Percentiles rank a stretch among this genome's conserved stretches.
phyloP scores from a whole-genome alignment of 2,113 vertebrate genomes.

The Etheostoma spectabile region DNA sequence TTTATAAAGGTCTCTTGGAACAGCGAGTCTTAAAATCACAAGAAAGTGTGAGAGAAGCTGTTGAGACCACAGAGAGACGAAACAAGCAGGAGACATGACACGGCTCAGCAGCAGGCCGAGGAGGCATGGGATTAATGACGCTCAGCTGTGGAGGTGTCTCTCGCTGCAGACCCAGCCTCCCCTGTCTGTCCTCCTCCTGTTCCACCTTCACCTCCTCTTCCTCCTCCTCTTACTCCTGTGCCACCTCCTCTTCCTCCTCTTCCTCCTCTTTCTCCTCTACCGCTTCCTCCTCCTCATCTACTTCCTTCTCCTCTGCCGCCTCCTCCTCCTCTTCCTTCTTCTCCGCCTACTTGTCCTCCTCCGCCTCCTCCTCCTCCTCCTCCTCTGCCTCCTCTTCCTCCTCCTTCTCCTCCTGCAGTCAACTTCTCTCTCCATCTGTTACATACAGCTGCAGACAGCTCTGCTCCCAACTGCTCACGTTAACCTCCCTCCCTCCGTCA shows the following conservation, averaged over 20 bases:
- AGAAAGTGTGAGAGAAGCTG: background rate
- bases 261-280: background rate
- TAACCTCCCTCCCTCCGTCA: slow-evolving; percentile 23
- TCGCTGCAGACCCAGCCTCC: slow-evolving; percentile 29
- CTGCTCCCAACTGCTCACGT: background rate
- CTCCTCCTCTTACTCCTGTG: slow-evolving; percentile 13
- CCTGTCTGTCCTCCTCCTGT: slow-evolving; percentile 20
- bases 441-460: slow-evolving; percentile 3
- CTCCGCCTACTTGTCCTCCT: background rate
- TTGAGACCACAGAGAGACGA: background rate
- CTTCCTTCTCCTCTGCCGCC: slow-evolving; percentile 24
- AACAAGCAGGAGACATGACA: background rate
- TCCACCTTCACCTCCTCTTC: slow-evolving; percentile 3
- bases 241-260: slow-evolving; percentile 1
- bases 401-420: background rate
- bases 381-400: slow-evolving; percentile 19
- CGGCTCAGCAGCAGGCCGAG: slow-evolving; percentile 6
- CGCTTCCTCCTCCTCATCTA: slow-evolving; percentile 8
- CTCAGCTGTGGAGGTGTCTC: slow-evolving; percentile 50
- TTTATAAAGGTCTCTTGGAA: no score
- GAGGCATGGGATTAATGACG: slow-evolving; percentile 33
- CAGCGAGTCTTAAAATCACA: background rate
- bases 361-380: slow-evolving; percentile 21
- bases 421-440: slow-evolving; percentile 23
- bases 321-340: background rate